Percentiles rank a stretch among this genome's conserved stretches.
phyloP scores from a whole-genome alignment of 2,797 vertebrate species.

The Diceros bicornis region DNA sequence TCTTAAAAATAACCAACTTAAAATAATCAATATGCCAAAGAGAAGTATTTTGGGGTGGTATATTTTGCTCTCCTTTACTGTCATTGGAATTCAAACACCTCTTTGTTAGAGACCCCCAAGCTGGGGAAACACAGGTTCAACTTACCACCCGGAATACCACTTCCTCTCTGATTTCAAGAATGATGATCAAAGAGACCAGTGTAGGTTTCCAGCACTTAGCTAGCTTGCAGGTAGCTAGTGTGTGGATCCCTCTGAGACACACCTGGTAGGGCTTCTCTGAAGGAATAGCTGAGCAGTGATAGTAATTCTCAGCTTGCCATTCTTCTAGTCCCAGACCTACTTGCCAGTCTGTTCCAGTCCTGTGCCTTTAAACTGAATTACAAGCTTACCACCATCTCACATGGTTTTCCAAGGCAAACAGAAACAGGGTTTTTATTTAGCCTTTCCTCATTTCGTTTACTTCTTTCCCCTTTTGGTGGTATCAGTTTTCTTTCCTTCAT shows the following conservation, averaged over 20 bases:
- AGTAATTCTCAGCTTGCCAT: neutral
- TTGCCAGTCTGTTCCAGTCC: neutral
- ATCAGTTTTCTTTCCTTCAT: slow-evolving; percentile 49
- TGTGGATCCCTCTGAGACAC: neutral
- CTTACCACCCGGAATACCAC: neutral
- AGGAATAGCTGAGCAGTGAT: neutral
- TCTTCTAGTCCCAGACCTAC: neutral
- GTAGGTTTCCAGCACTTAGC: neutral
- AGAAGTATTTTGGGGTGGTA: no score
- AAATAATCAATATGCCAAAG: no score
- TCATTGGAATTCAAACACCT: neutral
- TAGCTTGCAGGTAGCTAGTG: neutral
- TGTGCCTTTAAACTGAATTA: slow-evolving; percentile 42
- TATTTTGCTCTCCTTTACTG: neutral
- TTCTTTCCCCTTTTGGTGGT: slow-evolving; percentile 2
- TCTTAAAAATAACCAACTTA: no score
- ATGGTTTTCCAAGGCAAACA: slow-evolving; percentile 54
- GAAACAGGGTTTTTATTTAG: slow-evolving; percentile 40
- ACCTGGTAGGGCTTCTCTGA: neutral
- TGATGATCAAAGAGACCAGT: neutral
- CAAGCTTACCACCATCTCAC: neutral
- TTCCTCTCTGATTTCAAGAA: slow-evolving; percentile 16
- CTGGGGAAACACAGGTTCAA: neutral
- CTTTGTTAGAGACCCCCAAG: neutral
- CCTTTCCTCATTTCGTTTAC: slow-evolving; percentile 17